phyloP scores from a whole-genome alignment of 2,797 vertebrate species.

The Hydrocynus forskahlii region DNA sequence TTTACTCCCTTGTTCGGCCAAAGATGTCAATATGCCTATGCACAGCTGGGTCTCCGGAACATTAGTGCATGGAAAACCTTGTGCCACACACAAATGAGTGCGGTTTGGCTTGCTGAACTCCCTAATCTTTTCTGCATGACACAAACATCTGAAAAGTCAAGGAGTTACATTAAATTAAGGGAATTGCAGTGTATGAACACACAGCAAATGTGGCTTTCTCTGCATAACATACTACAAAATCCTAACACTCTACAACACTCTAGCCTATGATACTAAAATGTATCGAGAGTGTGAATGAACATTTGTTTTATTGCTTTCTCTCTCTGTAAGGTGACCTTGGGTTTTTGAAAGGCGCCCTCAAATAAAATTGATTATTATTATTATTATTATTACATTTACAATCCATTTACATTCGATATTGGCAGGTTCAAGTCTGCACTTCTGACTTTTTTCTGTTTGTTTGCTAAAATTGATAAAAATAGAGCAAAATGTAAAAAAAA shows the following conservation, averaged over 20 bases:
- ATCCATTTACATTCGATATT: too few relatives aligned
- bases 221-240: neutral
- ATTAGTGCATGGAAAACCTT: constrained; percentile 21
- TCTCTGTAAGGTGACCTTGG: too few relatives aligned
- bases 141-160: constrained; percentile 2
- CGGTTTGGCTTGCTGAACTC: constrained; percentile 56
- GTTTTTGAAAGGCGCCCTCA: too few relatives aligned
- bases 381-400: too few relatives aligned
- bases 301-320: too few relatives aligned
- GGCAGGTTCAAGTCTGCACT: too few relatives aligned
- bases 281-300: neutral
- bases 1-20: neutral
- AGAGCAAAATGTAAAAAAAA: too few relatives aligned
- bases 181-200: neutral
- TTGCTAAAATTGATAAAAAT: too few relatives aligned
- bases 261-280: neutral
- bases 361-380: too few relatives aligned
- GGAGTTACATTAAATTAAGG: neutral
- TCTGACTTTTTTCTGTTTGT: too few relatives aligned
- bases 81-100: constrained; percentile 19
- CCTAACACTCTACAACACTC: neutral
- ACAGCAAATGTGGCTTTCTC: neutral
- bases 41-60: constrained; percentile 23
- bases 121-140: constrained; percentile 19
- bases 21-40: neutral